Evolutionary conservation across 2,113 vertebrate genomes (phyloP).

Genomic region (Gulo gulo): DNA sequence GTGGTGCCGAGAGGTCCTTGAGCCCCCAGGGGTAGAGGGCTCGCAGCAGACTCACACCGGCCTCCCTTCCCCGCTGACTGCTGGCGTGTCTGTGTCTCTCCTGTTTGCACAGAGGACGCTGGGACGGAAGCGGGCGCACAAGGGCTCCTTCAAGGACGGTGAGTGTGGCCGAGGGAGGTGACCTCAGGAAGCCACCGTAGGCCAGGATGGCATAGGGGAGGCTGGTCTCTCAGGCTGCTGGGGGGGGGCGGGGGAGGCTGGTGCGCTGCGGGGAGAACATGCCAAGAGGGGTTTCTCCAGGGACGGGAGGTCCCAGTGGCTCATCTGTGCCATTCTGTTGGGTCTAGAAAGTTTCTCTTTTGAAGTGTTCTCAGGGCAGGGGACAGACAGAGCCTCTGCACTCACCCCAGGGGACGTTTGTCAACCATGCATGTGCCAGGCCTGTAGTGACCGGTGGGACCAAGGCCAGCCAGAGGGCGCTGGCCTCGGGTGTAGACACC

Average conservation of each 20-base stretch:
- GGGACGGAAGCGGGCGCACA: conserved; percentile 88
- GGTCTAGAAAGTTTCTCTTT: neutral
- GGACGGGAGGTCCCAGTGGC: too few relatives aligned
- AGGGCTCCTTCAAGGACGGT: conserved; percentile 98
- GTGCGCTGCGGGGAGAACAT: rapidly evolving
- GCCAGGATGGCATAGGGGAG: rapidly evolving
- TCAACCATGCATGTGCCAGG: neutral
- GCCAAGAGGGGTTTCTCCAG: neutral
- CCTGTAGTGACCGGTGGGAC: rapidly evolving
- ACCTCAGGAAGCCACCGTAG: rapidly evolving
- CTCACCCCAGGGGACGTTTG: rapidly evolving
- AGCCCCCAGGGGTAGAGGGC: neutral
- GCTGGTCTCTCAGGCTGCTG: rapidly evolving
- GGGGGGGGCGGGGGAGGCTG: neutral
- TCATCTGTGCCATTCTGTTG: rapidly evolving
- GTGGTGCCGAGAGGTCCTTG: rapidly evolving
- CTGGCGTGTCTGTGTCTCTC: neutral
- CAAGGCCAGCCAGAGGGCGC: rapidly evolving
- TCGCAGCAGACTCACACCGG: rapidly evolving
- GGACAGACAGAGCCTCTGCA: neutral
- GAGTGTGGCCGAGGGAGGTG: conserved; percentile 38
- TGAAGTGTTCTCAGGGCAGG: rapidly evolving
- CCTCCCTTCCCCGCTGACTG: neutral
- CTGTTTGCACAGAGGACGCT: conserved; percentile 84
- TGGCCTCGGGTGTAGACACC: neutral